A percentile compares a stretch with the other conserved stretches of the same genome.
Conservation (phyloP, 2,888 invertebrate genomes). For the Drosophila helvetica region DNA sequence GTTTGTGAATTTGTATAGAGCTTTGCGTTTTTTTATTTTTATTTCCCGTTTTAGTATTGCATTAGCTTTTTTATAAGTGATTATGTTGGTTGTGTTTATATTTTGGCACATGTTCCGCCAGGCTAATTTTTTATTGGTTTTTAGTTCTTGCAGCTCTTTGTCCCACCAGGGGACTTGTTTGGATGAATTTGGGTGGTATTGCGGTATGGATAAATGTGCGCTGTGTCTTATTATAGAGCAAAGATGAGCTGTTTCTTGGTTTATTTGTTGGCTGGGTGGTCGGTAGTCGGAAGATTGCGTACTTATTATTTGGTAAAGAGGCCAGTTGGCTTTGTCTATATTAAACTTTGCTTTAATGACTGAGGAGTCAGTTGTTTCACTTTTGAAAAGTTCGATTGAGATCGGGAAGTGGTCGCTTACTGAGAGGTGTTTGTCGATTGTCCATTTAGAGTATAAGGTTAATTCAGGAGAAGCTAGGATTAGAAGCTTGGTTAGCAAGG, state of each 20-base stretch:
- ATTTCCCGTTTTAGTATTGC: slow-evolving; percentile 14
- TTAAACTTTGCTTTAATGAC: slow-evolving; percentile 6
- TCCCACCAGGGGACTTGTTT: slow-evolving; percentile 16
- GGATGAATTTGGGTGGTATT: slow-evolving; percentile 16
- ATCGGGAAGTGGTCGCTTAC: slow-evolving; percentile 15
- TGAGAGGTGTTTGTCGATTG: slow-evolving; percentile 11
- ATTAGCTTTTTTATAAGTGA: slow-evolving; percentile 26
- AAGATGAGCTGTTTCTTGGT: slow-evolving; percentile 6
- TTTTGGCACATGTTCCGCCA: slow-evolving; percentile 9
- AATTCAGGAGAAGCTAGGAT: slow-evolving; percentile 31
- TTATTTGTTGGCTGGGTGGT: slow-evolving; percentile 2
- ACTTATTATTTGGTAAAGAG: too few species aligned
- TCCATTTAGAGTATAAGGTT: slow-evolving; percentile 20
- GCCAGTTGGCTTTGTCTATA: too few species aligned
- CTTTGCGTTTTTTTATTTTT: slow-evolving; percentile 9
- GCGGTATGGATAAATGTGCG: slow-evolving; percentile 7
- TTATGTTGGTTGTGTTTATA: too few species aligned
- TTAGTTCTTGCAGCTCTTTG: slow-evolving; percentile 4
- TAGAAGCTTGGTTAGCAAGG: too few species aligned
- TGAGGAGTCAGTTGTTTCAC: background rate
- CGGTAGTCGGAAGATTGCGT: too few species aligned
- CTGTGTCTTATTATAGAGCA: slow-evolving; percentile 2
- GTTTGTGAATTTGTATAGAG: background rate
- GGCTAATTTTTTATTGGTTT: slow-evolving; percentile 12
- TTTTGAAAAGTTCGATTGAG: slow-evolving; percentile 14